Conservation (phyloP, 2,888 invertebrate species). For the Amblyteles armatorius region DNA sequence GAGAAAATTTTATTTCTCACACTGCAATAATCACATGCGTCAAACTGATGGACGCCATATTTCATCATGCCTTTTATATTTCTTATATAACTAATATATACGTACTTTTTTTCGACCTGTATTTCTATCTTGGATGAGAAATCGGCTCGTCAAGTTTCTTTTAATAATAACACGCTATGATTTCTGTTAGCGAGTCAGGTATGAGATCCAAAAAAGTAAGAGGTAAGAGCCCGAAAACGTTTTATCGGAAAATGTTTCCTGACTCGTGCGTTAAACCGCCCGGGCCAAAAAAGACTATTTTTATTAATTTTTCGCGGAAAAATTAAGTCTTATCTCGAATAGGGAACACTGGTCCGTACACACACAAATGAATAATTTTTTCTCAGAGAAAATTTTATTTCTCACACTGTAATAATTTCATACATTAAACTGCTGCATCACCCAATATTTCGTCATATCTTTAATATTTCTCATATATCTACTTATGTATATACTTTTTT, state of each 20-base stretch:
- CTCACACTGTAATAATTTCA: not conserved
- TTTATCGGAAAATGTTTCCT: not conserved
- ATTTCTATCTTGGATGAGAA: constrained; percentile 8
- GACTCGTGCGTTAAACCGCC: not conserved
- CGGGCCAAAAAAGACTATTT: no score
- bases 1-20: not conserved
- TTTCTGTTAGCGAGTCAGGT: not conserved
- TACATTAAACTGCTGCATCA: not conserved
- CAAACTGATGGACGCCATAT: not conserved
- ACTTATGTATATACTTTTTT: not conserved
- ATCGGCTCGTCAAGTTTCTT: not conserved
- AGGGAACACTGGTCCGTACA: no score
- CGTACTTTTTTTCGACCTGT: not conserved
- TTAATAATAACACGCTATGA: constrained; percentile 4
- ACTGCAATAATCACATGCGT: not conserved
- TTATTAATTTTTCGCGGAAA: no score
- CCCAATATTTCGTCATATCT: constrained; percentile 17
- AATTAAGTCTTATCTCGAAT: no score
- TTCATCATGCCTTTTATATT: not conserved
- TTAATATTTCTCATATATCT: not conserved
- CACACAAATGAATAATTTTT: no score
- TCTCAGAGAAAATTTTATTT: not conserved
- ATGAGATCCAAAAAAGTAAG: not conserved
- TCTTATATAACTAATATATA: not conserved
- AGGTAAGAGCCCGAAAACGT: constrained; percentile 9